A percentile compares a stretch with the other conserved stretches of the same genome.
phyloP scores from a whole-genome alignment of 2,888 invertebrate species.

The Schizaphis graminum region DNA sequence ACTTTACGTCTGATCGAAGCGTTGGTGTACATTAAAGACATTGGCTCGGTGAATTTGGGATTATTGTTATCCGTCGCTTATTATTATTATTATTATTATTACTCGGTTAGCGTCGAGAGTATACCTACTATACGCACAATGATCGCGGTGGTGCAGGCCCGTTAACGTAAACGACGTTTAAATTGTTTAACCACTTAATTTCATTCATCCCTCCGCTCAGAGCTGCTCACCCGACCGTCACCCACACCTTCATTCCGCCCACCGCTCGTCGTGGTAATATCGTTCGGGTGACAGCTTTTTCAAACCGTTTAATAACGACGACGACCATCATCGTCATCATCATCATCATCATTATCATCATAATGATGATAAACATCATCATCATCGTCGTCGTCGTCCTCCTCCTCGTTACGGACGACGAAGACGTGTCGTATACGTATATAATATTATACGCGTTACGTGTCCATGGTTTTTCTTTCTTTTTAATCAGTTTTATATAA shows the following conservation, averaged over 20 bases:
- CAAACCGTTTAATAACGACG: conserved; percentile 40
- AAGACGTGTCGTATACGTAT: background rate
- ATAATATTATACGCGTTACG: background rate
- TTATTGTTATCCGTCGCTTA: conserved; percentile 11
- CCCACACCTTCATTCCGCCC: background rate
- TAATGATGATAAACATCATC: background rate
- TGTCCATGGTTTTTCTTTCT: background rate
- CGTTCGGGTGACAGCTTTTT: conserved; percentile 45
- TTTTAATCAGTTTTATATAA: background rate
- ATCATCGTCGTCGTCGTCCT: background rate
- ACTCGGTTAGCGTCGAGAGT: background rate
- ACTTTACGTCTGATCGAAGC: background rate
- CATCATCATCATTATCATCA: background rate
- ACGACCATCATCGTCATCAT: background rate
- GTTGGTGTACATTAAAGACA: background rate
- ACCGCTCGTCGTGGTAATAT: conserved; percentile 20
- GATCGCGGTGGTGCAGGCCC: conserved; percentile 9
- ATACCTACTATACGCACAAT: conserved; percentile 12
- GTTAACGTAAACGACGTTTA: conserved; percentile 55
- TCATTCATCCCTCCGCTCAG: conserved; percentile 46
- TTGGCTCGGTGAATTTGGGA: background rate
- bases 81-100: conserved; percentile 11
- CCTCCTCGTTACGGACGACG: conserved; percentile 7
- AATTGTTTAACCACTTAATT: conserved; percentile 60
- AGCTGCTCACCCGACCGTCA: background rate